Evolutionary conservation across 2,888 invertebrate genomes (phyloP), one percentile per base, ranked within the genome.

Genomic region (Apocheima hispidaria): DNA sequence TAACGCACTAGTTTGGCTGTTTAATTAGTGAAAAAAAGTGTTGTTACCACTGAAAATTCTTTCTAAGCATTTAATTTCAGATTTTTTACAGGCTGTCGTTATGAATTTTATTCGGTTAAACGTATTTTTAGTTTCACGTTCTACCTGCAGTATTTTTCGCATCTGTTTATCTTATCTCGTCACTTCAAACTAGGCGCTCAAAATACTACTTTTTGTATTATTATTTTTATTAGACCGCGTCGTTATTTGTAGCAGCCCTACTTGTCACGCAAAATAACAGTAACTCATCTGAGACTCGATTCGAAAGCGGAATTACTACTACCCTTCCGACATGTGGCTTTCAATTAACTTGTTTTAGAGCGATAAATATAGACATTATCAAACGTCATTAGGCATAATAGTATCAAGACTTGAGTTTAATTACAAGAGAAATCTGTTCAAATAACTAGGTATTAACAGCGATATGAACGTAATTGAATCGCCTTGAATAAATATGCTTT

Each of bases 261-360:
- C 12, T 33, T 20, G 63, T 50, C 60, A 61, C 55, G 59, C 12
- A 40, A 57, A 30, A 57, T 61, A 59, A 53, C 60, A 40, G 53
- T 55, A 60, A 62, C 44, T 61, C 63, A 63, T 61, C 68, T 65
- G 60, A 50, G 49, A 48, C 50, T 50, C 55, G 56, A 63, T 65
- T 68, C 55, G 68, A 69, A 69, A 69, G 68, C 53, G 40, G 64
- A 18, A 12, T 55, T 48, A 46, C 58, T 44, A 33, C 61, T 50
- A 14, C 56, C 44, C 53, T 63, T 63, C 58, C 54, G 57, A 63
- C 35, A 28, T 60, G 52, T 46, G 16, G 56, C 68, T 68, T 68
- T 68, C 65, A 54, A 65, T 68, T 68, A 63, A 57, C 59, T 63
- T 52, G 63, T 48, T 44, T 30, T 48, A 51, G 7, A 38, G 41